A percentile compares a stretch with the other conserved stretches of the same genome.
Conservation (phyloP, 1,140 invertebrate species). For the Tetramorium alpestre region DNA sequence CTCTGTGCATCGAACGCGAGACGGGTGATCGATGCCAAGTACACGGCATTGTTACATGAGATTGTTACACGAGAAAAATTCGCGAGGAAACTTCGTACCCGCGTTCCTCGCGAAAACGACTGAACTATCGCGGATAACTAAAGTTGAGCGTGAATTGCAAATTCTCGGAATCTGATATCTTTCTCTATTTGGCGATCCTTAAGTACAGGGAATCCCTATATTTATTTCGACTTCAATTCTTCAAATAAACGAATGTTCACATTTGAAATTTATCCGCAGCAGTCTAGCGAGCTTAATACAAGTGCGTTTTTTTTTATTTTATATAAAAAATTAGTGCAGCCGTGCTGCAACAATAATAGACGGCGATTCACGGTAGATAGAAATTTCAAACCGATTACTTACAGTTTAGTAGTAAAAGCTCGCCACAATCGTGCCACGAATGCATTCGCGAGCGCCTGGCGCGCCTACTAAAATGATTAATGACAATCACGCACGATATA, state of each 20-base stretch:
- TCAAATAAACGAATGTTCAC: background rate
- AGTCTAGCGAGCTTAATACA: background rate
- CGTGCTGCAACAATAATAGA: background rate
- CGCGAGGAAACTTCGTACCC: conserved; percentile 14
- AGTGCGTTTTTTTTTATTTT: background rate
- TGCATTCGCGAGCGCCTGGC: background rate
- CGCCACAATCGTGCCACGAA: background rate
- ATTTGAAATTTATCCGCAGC: background rate
- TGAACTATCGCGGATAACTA: conserved; percentile 26
- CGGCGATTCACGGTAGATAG: background rate
- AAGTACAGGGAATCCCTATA: background rate
- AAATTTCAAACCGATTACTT: conserved; percentile 30
- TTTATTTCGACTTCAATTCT: background rate
- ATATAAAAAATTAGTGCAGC: background rate
- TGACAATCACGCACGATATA: conserved; percentile 33
- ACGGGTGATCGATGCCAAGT: conserved; percentile 52
- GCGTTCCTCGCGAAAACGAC: conserved; percentile 26
- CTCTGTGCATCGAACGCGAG: conserved; percentile 27
- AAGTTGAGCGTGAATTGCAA: conserved; percentile 17
- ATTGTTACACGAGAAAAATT: conserved; percentile 45
- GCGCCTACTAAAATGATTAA: conserved; percentile 22
- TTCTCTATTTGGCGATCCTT: background rate
- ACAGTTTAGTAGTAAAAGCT: conserved; percentile 32
- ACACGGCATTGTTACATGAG: conserved; percentile 26
- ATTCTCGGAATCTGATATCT: conserved; percentile 1